Percentiles rank a stretch among this genome's conserved stretches.
Conservation (phyloP, 2,113 vertebrate species). For the Lutjanus erythropterus region DNA sequence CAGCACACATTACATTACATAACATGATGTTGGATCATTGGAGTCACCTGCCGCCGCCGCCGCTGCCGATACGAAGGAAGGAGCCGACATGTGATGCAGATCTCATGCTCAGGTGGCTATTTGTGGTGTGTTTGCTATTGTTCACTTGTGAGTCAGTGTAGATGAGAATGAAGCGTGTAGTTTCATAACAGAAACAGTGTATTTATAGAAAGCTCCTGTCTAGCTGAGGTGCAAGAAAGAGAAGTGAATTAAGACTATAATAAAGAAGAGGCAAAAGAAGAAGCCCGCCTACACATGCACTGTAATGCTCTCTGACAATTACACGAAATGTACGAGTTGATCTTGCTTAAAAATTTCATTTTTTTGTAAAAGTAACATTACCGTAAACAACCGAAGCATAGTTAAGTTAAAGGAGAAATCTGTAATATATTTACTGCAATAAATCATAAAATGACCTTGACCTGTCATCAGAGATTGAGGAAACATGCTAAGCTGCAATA, state of each 20-base stretch:
- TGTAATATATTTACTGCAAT: too few relatives aligned
- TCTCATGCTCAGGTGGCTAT: conserved; percentile 23
- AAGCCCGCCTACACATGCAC: too few relatives aligned
- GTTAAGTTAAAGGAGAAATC: too few relatives aligned
- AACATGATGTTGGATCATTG: conserved; percentile 63
- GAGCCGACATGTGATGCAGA: conserved; percentile 46
- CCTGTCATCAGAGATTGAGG: too few relatives aligned
- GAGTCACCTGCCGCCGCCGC: conserved; percentile 65
- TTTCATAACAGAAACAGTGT: neutral
- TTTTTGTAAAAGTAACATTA: neutral
- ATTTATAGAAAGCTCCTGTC: neutral
- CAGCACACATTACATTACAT: conserved; percentile 62
- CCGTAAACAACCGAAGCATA: too few relatives aligned
- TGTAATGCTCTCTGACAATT: neutral
- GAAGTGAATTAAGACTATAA: neutral
- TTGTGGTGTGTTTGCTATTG: neutral
- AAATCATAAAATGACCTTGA: too few relatives aligned
- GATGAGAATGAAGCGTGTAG: too few relatives aligned
- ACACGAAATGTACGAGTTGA: neutral
- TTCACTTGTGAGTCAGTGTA: conserved; percentile 22
- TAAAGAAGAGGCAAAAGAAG: neutral
- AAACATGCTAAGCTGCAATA: too few relatives aligned
- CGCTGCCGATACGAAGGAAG: conserved; percentile 13
- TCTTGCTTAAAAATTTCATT: neutral
- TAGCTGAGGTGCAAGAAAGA: neutral